Base-by-base conservation (phyloP, 2,888 invertebrate species). In the Mycalesis mineus region DNA sequence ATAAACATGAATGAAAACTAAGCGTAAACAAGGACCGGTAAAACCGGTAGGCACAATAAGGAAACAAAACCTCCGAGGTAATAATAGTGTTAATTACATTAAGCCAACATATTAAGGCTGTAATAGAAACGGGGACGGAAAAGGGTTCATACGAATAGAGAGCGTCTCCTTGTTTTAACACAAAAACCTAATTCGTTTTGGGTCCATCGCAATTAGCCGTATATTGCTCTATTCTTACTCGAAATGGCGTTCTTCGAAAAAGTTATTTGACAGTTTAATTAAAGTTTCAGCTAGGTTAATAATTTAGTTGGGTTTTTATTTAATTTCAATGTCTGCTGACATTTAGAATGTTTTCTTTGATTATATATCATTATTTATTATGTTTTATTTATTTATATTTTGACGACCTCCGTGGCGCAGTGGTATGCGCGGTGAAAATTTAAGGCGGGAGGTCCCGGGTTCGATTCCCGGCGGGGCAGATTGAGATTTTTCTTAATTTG, bases 151-250 rank as follows among this genome's bases (percentile, higher is more conserved):
- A 7, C n/a, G 28, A 13, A 44, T n/a, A 22, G 8, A n/a, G 45
- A 7, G 8, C 28, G 6, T 4, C 13, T 44, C n/a, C 42, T 28
- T 4, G 9, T 11, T 29, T 28, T 8, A 13, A 29, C 29, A 14
- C 45, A 29, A 45, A 31, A 45, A 45, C 7, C 45, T 29, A 29
- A 45, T 29, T 31, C 13, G 45, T 45, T 29, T 44, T 45, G 45
- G 29, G 45, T 4, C 44, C 29, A 29, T 29, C 7, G 13, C 44
- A 44, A 44, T 44, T 14, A 45, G 29, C 45, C 13, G 29, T 45
- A 45, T 29, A 45, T 45, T 9, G 13, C 29, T 29, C 7, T 29
- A 44, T 29, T 44, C 44, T 29, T 14, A 45, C 29, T 5, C 7
- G 4, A 9, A 45, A 14, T 8, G 7, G 29, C 28, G 13, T 36